Percentiles rank a stretch among this genome's conserved stretches.
phyloP scores from a whole-genome alignment of 2,113 vertebrate species.

The Leucoraja erinaceus region DNA sequence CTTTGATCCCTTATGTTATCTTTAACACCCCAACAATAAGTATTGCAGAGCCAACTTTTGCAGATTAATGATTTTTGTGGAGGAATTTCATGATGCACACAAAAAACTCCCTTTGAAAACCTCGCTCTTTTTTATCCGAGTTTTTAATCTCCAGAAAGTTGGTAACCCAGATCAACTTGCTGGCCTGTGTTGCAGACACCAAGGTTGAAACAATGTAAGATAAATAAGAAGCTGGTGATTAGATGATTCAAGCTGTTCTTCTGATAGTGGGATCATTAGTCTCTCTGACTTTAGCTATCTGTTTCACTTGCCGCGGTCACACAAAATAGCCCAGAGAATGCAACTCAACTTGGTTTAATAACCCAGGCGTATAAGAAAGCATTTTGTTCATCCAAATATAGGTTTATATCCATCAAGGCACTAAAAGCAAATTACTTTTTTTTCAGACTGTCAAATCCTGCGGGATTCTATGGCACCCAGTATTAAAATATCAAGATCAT shows the following conservation, averaged over 20 bases:
- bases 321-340: background rate
- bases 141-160: background rate
- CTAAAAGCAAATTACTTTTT: constrained; percentile 15
- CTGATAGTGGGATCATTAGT: background rate
- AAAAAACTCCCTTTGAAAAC: background rate
- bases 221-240: constrained; percentile 15
- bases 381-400: constrained; percentile 20
- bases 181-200: background rate
- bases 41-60: background rate
- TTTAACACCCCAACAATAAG: too few relatives aligned
- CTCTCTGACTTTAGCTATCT: constrained; percentile 1
- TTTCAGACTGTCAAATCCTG: constrained; percentile 19
- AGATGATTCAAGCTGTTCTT: constrained; percentile 12
- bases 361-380: background rate
- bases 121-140: background rate
- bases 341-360: background rate
- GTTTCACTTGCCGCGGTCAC: background rate
- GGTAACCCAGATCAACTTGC: background rate
- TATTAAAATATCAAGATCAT: constrained; percentile 10
- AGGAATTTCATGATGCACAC: background rate
- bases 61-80: background rate
- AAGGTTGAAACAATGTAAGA: background rate
- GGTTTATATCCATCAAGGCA: background rate
- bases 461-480: background rate
- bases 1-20: too few relatives aligned